Evolutionary conservation across 2,888 invertebrate species (phyloP).

Genomic region (Actias luna): DNA sequence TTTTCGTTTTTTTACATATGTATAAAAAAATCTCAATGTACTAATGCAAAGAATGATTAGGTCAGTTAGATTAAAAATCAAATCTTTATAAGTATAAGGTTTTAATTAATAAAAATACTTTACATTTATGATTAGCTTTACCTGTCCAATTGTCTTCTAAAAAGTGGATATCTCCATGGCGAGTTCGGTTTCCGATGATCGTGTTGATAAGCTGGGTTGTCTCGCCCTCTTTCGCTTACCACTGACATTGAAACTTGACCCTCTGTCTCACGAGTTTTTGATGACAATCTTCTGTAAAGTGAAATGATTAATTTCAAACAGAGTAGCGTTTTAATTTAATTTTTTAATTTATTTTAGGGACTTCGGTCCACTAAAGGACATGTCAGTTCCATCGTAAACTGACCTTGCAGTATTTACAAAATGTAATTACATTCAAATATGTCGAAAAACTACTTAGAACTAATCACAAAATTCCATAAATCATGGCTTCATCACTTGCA

Average conservation of each 20-base stretch:
- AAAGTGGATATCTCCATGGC: slow-evolving; percentile 87
- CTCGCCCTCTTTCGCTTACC: slow-evolving; percentile 78
- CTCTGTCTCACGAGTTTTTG: slow-evolving; percentile 84
- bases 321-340: neutral
- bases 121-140: slow-evolving; percentile 35
- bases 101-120: neutral
- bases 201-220: slow-evolving; percentile 86
- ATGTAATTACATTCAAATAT: too few species aligned
- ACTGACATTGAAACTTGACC: slow-evolving; percentile 70
- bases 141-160: slow-evolving; percentile 75
- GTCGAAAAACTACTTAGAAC: too few species aligned
- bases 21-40: too few species aligned
- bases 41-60: too few species aligned
- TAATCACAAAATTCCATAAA: too few species aligned
- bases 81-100: too few species aligned
- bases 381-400: too few species aligned
- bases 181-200: slow-evolving; percentile 84
- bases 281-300: slow-evolving; percentile 83
- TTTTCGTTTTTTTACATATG: too few species aligned
- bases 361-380: too few species aligned
- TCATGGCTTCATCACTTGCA: too few species aligned
- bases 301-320: neutral
- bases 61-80: too few species aligned
- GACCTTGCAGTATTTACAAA: too few species aligned
- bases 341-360: neutral